Evolutionary conservation across 2,888 invertebrate species (phyloP), one percentile per base, ranked within the genome.

Genomic region (Liodrosophila aerea): DNA sequence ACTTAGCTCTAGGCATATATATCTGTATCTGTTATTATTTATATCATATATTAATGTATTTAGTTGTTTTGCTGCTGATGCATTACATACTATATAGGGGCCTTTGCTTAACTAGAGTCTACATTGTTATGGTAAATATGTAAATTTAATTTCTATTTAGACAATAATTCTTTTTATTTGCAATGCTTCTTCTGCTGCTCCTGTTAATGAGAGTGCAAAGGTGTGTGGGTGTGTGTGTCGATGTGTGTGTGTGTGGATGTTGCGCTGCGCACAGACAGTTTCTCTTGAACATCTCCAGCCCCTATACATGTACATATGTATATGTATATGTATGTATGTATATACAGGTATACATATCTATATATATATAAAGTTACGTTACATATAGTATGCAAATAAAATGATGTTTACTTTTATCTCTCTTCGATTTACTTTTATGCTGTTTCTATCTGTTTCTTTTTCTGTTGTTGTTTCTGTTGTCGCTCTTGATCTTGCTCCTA

Each of bases 231-330:
- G 31, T 51, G 46, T 15, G 34, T 9, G 11, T 8, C 2, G 12
- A 2, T 58, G 7, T 16, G 40, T 47, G 30, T 46, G 49, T 13
- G 27, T 36, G 29, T 53, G 40, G 33, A 52, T 72, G 66, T 77
- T 80, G 74, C 74, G 73, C 75, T 84, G 78, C 78, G 63, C 75
- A 81, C 85, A 81, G 78, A 85, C 82, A 78, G 75, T 71, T 84
- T 85, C 78, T 85, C 78, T 75, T 80, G 77, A 64, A 81, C 72
- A 78, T 72, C 74, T 69, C 69, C 69, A 77, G 85, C 64, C 82
- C 62, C 85, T 63, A 70, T 69, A 77, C 64, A 66, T 47, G 57
- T 63, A 75, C 52, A 68, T 47, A 64, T 57, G 46, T 47, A 56
- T 39, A 58, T 45, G 22, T 61, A 15, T 27, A 43, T 36, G 49